phyloP scores from a whole-genome alignment of 2,888 invertebrate species.

The Perdita meconis region DNA sequence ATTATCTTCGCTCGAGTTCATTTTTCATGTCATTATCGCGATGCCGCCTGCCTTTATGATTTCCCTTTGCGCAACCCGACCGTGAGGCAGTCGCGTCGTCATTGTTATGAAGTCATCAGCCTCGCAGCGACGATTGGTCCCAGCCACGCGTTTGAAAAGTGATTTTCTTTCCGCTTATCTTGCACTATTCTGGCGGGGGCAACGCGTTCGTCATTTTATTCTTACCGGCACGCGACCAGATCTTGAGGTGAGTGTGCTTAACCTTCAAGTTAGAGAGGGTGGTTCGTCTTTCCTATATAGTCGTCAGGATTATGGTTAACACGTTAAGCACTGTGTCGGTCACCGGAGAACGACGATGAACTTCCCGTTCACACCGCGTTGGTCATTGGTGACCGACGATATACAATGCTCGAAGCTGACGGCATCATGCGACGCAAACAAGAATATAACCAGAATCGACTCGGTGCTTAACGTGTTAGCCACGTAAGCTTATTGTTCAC shows the following conservation, averaged over 20 bases:
- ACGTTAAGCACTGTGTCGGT: too few species aligned
- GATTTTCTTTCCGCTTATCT: conserved; percentile 48
- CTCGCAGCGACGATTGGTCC: conserved; percentile 22
- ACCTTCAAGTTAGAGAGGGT: background rate
- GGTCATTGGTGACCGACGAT: too few species aligned
- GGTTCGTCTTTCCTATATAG: background rate
- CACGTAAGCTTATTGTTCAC: too few species aligned
- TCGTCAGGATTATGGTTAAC: background rate
- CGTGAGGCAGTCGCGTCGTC: conserved; percentile 28
- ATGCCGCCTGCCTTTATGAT: conserved; percentile 58
- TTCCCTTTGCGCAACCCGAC: conserved; percentile 36
- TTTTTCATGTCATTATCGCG: conserved; percentile 69
- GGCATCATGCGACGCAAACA: too few species aligned
- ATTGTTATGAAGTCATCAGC: conserved; percentile 65
- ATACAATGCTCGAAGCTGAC: too few species aligned
- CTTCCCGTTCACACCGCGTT: too few species aligned
- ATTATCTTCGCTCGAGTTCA: conserved; percentile 63
- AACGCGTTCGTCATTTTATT: background rate
- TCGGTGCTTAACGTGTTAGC: too few species aligned
- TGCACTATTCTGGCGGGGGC: background rate
- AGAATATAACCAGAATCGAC: too few species aligned
- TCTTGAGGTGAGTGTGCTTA: background rate
- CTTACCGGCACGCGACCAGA: conserved; percentile 25
- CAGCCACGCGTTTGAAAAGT: conserved; percentile 43
- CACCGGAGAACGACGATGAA: too few species aligned